Conservation (phyloP, 2,888 invertebrate genomes). For the Rhopalosiphum nymphaeae region DNA sequence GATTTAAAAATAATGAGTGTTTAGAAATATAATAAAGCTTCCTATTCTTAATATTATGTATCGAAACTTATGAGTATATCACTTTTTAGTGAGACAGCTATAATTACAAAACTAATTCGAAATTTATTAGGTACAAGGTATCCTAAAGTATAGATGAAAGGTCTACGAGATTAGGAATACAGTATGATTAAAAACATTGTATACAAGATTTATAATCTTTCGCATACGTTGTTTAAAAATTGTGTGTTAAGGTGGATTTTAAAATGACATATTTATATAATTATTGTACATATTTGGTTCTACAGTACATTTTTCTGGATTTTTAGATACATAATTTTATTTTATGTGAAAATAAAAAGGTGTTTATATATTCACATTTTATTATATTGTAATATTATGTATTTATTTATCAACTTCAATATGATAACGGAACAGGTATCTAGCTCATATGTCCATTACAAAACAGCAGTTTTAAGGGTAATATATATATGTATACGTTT, state of each 20-base stretch:
- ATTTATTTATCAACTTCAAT: neutral
- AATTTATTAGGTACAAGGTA: neutral
- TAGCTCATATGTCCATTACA: neutral
- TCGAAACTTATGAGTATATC: neutral
- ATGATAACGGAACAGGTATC: neutral
- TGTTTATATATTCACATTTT: neutral
- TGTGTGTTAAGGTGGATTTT: neutral
- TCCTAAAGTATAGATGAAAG: neutral
- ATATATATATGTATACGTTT: neutral
- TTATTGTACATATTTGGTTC: neutral
- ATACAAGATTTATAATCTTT: neutral
- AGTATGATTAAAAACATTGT: neutral
- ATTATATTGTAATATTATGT: neutral
- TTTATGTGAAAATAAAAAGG: neutral
- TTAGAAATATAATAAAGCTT: too few species aligned
- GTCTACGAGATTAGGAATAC: neutral
- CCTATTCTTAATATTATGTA: neutral
- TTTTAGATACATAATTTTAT: neutral
- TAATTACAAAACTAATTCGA: neutral
- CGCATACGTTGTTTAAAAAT: neutral
- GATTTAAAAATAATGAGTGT: too few species aligned
- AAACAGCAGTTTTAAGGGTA: neutral
- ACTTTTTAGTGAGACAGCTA: neutral
- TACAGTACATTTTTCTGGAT: neutral
- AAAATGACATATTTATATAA: neutral